phyloP scores from a whole-genome alignment of 2,888 invertebrate species.

The Tetramorium bicarinatum region DNA sequence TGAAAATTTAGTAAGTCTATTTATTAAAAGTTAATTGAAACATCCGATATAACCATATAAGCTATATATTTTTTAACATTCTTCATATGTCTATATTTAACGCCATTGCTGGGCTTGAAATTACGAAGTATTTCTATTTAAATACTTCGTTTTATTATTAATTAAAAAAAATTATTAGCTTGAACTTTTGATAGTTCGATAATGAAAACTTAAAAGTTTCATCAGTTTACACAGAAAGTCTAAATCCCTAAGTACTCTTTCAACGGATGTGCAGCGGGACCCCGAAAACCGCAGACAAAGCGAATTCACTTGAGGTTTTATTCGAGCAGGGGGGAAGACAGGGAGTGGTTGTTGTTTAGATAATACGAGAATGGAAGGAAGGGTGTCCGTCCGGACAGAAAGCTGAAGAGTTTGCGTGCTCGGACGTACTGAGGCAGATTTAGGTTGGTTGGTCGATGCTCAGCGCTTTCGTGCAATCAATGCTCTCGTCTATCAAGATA shows the following conservation, averaged over 20 bases:
- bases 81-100: not conserved
- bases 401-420: conserved; percentile 74
- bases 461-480: conserved; percentile 75
- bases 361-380: conserved; percentile 70
- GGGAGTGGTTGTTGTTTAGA: conserved; percentile 71
- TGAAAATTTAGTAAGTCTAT: not conserved
- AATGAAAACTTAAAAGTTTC: not conserved
- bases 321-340: conserved; percentile 3
- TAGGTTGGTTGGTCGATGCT: conserved; percentile 80
- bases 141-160: no score
- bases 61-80: not conserved
- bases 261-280: conserved; percentile 5
- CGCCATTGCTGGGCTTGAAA: not conserved
- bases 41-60: not conserved
- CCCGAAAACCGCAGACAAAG: conserved; percentile 34
- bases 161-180: not conserved
- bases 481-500: conserved; percentile 78
- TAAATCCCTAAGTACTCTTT: conserved; percentile 1
- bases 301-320: conserved; percentile 56
- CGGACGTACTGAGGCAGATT: conserved; percentile 77
- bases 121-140: not conserved
- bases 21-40: not conserved
- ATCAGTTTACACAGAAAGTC: not conserved
- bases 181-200: not conserved
- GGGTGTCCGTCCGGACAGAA: conserved; percentile 60